Evolutionary conservation across 2,113 vertebrate genomes (phyloP).

Genomic region (Melanostigma gelatinosum): DNA sequence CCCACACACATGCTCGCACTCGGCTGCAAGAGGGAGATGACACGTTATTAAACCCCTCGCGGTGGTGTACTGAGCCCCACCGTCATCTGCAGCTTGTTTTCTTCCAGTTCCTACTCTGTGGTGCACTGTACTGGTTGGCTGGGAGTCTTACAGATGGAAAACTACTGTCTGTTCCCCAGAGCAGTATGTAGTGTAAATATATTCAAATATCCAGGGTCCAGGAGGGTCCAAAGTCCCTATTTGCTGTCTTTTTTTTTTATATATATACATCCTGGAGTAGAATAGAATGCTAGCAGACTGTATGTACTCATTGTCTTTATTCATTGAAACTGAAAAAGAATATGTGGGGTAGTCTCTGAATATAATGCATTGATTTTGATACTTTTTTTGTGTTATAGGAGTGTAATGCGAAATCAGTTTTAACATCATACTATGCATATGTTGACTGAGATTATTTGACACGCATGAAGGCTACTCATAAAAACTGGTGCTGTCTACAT

Average conservation of each 20-base stretch:
- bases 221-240: background rate
- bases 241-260: background rate
- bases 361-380: background rate
- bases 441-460: background rate
- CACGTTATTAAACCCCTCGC: slow-evolving; percentile 64
- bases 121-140: slow-evolving; percentile 43
- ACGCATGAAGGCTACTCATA: background rate
- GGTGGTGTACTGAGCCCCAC: slow-evolving; percentile 37
- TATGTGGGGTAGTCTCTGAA: too few relatives aligned
- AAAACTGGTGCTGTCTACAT: background rate
- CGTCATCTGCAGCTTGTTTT: slow-evolving; percentile 44
- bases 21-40: slow-evolving; percentile 46
- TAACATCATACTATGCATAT: too few relatives aligned
- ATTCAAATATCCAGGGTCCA: background rate
- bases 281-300: background rate
- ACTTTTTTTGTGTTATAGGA: background rate
- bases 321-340: background rate
- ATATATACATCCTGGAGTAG: background rate
- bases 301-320: background rate
- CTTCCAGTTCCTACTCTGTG: slow-evolving; percentile 44
- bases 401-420: background rate
- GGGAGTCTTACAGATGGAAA: slow-evolving; percentile 1
- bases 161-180: slow-evolving; percentile 1
- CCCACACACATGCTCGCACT: slow-evolving; percentile 34
- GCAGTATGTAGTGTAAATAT: slow-evolving; percentile 10